Evolutionary conservation across 30 jellyfish, hydroid and myxozoan species (phyloP), one percentile per base, ranked within the genome.

Genomic region (Turritopsis dohrnii): DNA sequence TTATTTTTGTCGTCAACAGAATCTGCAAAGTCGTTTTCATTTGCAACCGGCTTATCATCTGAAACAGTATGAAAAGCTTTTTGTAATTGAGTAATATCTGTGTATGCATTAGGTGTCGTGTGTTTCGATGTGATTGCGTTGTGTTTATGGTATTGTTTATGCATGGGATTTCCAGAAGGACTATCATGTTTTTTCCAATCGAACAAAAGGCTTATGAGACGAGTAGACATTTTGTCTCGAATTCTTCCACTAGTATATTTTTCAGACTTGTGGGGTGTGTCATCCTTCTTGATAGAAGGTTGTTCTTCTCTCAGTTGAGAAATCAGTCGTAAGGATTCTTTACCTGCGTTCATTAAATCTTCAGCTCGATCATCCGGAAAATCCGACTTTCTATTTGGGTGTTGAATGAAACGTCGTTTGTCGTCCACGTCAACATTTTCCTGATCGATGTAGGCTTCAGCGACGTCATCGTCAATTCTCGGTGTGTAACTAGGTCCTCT

Each of bases 401-500:
- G 22, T 25, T 41, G 81, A 16, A 73, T 52, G 30, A 82, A 81
- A 21, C 90, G 93, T 52, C 71, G 72, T 54, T 66, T 72, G 19
- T 65, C 74, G 21, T 54, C 76, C 65, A 79, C 71, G 5, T 75
- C 93, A 71, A 28, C 54, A 19, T 28, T 66, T 21, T 52, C 94
- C 73, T 71, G 65, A 28, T 80, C 65, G 8, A 74, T 26, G 23
- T 80, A 77, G 3, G 22, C 79, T 28, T 69, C 69, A 25, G 84
- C 85, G 54, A 26, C 24, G 29, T 23, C 84, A 53, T 84, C 92
- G 74, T 83, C 90, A 27, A 94, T 94, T 7, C 79, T 72, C 53
- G 97, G 96, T 74, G 81, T 82, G 83, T 80, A 90, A 74, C 99
- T 94, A 19, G 97, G 99, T n/a, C 99, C 97, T 76, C 84, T 87